These are phyloP conservation scores for Gymnocephalus cernua DNA, from an alignment of 2,113 vertebrate genomes.

Conservation along the genomic window DNA sequence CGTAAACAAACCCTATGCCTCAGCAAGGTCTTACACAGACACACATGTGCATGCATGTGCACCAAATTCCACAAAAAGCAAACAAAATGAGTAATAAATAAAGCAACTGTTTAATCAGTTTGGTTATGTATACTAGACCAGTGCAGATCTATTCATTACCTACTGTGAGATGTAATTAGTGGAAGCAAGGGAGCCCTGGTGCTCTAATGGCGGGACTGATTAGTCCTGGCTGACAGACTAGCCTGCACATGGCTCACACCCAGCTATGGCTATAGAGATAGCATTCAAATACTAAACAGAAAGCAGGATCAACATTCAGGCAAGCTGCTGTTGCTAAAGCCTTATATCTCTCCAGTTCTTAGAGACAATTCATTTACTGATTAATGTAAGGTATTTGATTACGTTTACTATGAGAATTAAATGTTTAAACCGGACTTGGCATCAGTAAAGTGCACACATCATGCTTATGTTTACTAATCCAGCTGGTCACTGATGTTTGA, in stretches of 20 bases:
- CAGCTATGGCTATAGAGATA: slow-evolving; percentile 12
- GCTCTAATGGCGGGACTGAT: slow-evolving; percentile 61
- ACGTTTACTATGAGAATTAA: neutral
- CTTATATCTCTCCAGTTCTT: slow-evolving; percentile 39
- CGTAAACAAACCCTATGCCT: slow-evolving; percentile 15
- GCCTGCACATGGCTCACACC: slow-evolving; percentile 30
- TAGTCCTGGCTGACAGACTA: slow-evolving; percentile 34
- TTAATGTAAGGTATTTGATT: slow-evolving; percentile 42
- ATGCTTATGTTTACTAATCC: neutral
- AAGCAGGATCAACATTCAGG: slow-evolving; percentile 35
- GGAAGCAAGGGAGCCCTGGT: slow-evolving; percentile 19
- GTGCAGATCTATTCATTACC: slow-evolving; percentile 54
- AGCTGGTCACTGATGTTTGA: slow-evolving; percentile 8
- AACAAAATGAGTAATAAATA: neutral
- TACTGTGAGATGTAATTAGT: slow-evolving; percentile 53
- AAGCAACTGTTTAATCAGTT: slow-evolving; percentile 16
- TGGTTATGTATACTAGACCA: slow-evolving; percentile 4
- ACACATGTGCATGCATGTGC: neutral
- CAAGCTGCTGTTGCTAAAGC: slow-evolving; percentile 32
- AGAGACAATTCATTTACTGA: slow-evolving; percentile 52
- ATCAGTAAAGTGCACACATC: slow-evolving; percentile 3
- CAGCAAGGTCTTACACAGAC: slow-evolving; percentile 2
- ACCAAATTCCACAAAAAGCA: slow-evolving; percentile 18
- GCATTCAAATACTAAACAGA: slow-evolving; percentile 40
- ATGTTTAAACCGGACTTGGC: neutral